phyloP scores from a whole-genome alignment of 2,113 vertebrate genomes.

The Anhinga anhinga region DNA sequence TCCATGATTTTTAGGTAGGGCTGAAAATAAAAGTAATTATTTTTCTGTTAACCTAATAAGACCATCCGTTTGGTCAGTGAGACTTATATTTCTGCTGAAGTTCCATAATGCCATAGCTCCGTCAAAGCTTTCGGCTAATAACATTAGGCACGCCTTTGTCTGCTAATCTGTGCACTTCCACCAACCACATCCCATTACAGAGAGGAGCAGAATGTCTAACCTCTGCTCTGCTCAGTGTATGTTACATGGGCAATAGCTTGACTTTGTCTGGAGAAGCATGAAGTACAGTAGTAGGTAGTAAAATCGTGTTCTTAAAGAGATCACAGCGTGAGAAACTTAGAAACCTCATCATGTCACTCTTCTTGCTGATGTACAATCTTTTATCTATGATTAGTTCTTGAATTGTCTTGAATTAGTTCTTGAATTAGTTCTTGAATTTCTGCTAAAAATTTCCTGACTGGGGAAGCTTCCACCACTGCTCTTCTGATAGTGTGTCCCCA shows the following conservation, averaged over 20 bases:
- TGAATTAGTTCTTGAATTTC: background rate
- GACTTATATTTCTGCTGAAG: constrained; percentile 18
- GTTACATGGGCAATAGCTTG: background rate
- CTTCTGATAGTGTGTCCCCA: background rate
- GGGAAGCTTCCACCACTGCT: background rate
- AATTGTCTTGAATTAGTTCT: background rate
- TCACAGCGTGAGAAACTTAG: background rate
- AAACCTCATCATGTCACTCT: background rate
- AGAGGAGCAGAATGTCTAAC: background rate
- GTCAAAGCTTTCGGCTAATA: background rate
- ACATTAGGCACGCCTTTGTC: background rate
- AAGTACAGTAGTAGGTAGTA: background rate
- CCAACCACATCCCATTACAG: background rate
- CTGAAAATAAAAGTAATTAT: background rate
- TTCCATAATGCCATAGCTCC: background rate
- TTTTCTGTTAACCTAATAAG: background rate
- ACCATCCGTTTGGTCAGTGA: background rate
- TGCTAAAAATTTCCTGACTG: background rate
- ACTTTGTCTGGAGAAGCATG: background rate
- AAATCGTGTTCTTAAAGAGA: background rate
- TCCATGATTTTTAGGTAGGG: background rate
- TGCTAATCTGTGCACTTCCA: constrained; percentile 13
- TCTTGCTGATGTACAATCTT: background rate
- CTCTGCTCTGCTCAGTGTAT: background rate
- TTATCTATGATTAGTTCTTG: background rate